Percentiles rank a stretch among this genome's conserved stretches.
Conservation (phyloP, 1,140 invertebrate genomes). For the Samia ricini region DNA sequence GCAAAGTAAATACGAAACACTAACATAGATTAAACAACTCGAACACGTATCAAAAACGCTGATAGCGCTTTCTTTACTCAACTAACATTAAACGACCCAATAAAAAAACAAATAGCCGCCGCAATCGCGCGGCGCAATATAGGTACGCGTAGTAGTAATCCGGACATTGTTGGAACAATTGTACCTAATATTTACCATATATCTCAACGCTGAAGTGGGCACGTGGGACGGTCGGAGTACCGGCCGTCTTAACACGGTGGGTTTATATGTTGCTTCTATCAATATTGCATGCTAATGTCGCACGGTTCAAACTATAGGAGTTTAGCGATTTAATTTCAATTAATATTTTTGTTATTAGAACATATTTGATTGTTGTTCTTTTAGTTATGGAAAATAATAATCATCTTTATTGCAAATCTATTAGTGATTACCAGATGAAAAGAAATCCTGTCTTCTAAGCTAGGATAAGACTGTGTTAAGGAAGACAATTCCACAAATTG, state of each 20-base stretch:
- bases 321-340: slow-evolving; percentile 17
- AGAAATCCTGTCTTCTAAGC: too few species aligned
- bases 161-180: slow-evolving; percentile 31
- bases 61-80: neutral
- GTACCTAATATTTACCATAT: slow-evolving; percentile 52
- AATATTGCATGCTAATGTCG: slow-evolving; percentile 43
- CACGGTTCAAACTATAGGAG: slow-evolving; percentile 19
- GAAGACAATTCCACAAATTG: too few species aligned
- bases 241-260: slow-evolving; percentile 39
- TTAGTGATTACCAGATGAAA: too few species aligned
- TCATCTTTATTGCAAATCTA: too few species aligned
- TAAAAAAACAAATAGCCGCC: slow-evolving; percentile 51
- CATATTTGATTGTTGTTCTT: neutral
- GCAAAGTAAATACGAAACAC: neutral
- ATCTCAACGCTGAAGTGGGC: slow-evolving; percentile 42
- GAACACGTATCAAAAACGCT: neutral
- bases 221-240: slow-evolving; percentile 28
- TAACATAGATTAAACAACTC: neutral
- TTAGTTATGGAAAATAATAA: neutral
- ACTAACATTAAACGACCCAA: slow-evolving; percentile 35
- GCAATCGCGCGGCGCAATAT: slow-evolving; percentile 17
- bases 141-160: slow-evolving; percentile 31
- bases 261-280: slow-evolving; percentile 44
- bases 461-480: too few species aligned
- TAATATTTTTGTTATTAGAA: neutral